Evolutionary conservation across 2,113 vertebrate genomes (phyloP).

Genomic region (Rhinoderma darwinii): DNA sequence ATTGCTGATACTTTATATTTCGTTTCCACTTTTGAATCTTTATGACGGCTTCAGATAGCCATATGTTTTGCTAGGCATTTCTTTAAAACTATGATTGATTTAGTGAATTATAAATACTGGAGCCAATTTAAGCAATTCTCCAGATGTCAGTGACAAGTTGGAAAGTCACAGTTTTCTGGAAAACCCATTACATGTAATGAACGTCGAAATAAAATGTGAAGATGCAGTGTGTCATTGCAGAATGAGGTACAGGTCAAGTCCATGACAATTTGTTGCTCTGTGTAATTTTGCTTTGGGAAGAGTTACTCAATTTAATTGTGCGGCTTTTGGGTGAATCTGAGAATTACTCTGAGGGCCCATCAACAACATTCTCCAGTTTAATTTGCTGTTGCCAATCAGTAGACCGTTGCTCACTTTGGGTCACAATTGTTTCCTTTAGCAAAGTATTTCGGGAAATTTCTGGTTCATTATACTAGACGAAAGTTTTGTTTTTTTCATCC

Average conservation of each 20-base stretch:
- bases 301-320: constrained; percentile 51
- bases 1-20: constrained; percentile 54
- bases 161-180: constrained; percentile 55
- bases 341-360: constrained; percentile 14
- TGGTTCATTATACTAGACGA: constrained; percentile 34
- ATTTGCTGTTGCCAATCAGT: constrained; percentile 48
- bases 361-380: constrained; percentile 43
- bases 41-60: constrained; percentile 35
- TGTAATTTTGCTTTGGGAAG: constrained; percentile 49
- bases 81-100: constrained; percentile 53
- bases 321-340: constrained; percentile 42
- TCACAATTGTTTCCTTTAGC: constrained; percentile 19
- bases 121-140: constrained; percentile 59
- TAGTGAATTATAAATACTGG: constrained; percentile 58
- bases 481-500: background rate
- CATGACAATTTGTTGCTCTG: constrained; percentile 45
- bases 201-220: constrained; percentile 55
- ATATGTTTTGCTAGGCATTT: constrained; percentile 56
- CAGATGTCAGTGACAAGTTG: constrained; percentile 58
- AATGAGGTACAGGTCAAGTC: constrained; percentile 54
- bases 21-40: constrained; percentile 48
- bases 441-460: constrained; percentile 34
- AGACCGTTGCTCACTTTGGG: constrained; percentile 39
- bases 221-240: constrained; percentile 51
- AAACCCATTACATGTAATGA: constrained; percentile 58